phyloP scores from a whole-genome alignment of 2,888 invertebrate genomes.

The Timandra comae region DNA sequence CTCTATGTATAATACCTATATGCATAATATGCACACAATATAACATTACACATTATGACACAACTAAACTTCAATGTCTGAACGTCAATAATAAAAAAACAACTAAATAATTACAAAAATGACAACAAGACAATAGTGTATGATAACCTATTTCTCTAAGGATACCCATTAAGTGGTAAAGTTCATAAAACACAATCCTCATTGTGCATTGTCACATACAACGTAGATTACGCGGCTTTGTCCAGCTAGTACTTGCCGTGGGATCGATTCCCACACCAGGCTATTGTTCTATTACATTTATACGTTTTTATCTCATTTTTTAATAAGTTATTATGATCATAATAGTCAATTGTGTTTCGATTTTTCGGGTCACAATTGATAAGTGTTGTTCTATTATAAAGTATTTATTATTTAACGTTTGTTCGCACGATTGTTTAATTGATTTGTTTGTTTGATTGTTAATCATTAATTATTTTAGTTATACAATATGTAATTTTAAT shows the following conservation, averaged over 20 bases:
- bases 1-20: too few relatives aligned
- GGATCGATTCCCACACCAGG: conserved; percentile 54
- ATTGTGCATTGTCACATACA: conserved; percentile 23
- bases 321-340: conserved; percentile 62
- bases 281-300: conserved; percentile 45
- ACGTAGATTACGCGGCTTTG: conserved; percentile 32
- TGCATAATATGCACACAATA: too few relatives aligned
- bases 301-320: conserved; percentile 53
- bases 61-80: neutral
- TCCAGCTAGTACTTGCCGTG: conserved; percentile 38
- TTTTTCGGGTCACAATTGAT: conserved; percentile 26
- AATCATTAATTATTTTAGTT: too few relatives aligned
- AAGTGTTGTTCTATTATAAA: conserved; percentile 14
- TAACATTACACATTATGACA: too few relatives aligned
- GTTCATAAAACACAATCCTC: conserved; percentile 22
- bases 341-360: conserved; percentile 67
- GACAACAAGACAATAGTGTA: conserved; percentile 13
- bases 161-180: conserved; percentile 21
- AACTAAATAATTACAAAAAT: conserved; percentile 5
- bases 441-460: neutral
- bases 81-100: conserved; percentile 7
- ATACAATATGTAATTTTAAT: too few relatives aligned
- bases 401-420: conserved; percentile 12
- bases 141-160: conserved; percentile 21
- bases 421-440: conserved; percentile 1